Base-by-base conservation (phyloP, 2,113 vertebrate species). In the Corythoichthys intestinalis region DNA sequence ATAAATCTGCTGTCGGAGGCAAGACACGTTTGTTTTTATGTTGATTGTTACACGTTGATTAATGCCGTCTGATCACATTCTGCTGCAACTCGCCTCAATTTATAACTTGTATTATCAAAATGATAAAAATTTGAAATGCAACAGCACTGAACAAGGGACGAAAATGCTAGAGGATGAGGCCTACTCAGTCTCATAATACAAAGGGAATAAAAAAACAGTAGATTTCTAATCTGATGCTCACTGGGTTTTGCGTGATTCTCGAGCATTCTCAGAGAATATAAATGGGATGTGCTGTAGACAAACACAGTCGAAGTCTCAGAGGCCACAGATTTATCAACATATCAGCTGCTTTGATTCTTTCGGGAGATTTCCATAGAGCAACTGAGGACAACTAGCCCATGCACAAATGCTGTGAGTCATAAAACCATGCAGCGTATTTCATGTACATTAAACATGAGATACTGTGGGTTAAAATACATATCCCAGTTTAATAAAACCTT, bases 1-100 rank as follows among this genome's bases (percentile, higher is more conserved):
- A 46, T 63, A 28, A 63, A 63, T 63, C 60, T 63, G 41, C 41
- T 63, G n/a, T 28, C 60, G 6, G 38, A n/a, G 59, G 38, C 59
- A 61, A 63, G 60, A 63, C 41, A 9, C 14, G n/a, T 28, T 57
- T 57, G 56, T 58, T 58, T 63, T 47, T 47, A 34, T 47, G 44
- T 28, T 63, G 61, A 63, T 63, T 63, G 5, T 63, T 63, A 15
- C 10, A 11, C 44, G 10, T 47, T 63, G 60, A 63, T 63, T 34
- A 47, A 63, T 47, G 61, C 44, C 20, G 6, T 28, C 44, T 17
- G 4, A 28, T 46, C 12, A 11, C 44, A 47, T 63, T 34, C 41
- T 47, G 61, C 20, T 6, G 41, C 44, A 13, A 34, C 44, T 47
- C 44, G 46, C n/a, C 61, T 63, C 61, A 11, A 63, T 63, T 17